Evolutionary conservation across 2,113 vertebrate species (phyloP).

Genomic region (Tonatia bakeri): DNA sequence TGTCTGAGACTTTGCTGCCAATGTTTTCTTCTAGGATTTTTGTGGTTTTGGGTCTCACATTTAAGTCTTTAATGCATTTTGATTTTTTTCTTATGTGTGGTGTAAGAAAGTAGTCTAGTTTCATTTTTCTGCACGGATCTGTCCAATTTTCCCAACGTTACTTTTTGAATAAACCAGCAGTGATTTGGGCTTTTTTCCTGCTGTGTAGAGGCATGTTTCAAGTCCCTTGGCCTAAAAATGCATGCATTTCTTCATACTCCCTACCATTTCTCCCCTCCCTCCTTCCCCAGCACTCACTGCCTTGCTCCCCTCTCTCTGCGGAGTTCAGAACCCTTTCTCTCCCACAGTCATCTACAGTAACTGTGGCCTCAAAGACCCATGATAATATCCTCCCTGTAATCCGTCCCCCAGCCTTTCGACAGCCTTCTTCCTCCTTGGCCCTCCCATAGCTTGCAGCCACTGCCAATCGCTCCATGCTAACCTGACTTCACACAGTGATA

Average conservation of each 20-base stretch:
- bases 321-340: background rate
- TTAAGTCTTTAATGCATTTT: too few species aligned
- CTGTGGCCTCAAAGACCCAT: accelerated
- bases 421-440: background rate
- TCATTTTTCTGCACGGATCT: too few species aligned
- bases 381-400: background rate
- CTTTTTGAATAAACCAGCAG: too few species aligned
- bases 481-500: background rate
- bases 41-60: too few species aligned
- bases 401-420: background rate
- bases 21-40: too few species aligned
- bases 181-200: background rate
- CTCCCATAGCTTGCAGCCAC: background rate
- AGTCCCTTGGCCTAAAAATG: background rate
- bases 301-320: background rate
- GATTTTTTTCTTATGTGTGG: too few species aligned
- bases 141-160: too few species aligned
- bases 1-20: too few species aligned
- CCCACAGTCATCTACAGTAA: background rate
- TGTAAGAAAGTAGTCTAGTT: too few species aligned
- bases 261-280: background rate
- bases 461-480: background rate
- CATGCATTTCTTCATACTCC: accelerated
- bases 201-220: background rate
- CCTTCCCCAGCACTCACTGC: background rate